A percentile compares a stretch with the other conserved stretches of the same genome.
phyloP scores from a whole-genome alignment of 2,888 invertebrate genomes.

The Monopis laevigella region DNA sequence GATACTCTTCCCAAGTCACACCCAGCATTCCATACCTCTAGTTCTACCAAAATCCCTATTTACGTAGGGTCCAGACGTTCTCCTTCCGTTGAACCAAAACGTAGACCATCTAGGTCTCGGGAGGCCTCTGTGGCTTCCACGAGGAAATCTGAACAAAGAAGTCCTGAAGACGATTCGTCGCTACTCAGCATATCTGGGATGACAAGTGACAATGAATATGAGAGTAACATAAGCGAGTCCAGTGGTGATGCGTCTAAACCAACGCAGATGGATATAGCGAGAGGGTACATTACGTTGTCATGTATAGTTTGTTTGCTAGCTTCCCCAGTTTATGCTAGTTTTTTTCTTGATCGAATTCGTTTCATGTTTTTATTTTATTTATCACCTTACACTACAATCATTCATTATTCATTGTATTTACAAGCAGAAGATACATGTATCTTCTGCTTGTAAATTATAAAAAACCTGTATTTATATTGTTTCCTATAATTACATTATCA shows the following conservation, averaged over 20 bases:
- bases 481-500: too few relatives aligned
- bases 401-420: too few relatives aligned
- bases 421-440: too few relatives aligned
- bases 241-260: conserved; percentile 58
- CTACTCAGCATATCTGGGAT: conserved; percentile 67
- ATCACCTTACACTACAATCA: conserved; percentile 20
- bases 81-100: conserved; percentile 50
- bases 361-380: conserved; percentile 32
- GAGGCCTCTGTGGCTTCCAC: conserved; percentile 54
- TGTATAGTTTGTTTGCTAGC: conserved; percentile 33
- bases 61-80: conserved; percentile 72
- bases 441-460: too few relatives aligned
- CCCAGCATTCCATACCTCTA: conserved; percentile 67
- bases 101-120: conserved; percentile 42
- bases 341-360: conserved; percentile 40
- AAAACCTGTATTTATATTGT: too few relatives aligned
- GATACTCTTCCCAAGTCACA: conserved; percentile 57
- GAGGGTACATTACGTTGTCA: conserved; percentile 60
- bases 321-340: conserved; percentile 27
- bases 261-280: conserved; percentile 49
- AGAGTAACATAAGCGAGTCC: conserved; percentile 63
- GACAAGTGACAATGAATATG: conserved; percentile 66
- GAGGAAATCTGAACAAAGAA: conserved; percentile 60
- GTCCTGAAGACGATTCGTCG: conserved; percentile 65
- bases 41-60: conserved; percentile 78